Percentiles rank a stretch among this genome's conserved stretches.
Conservation (phyloP, 2,113 vertebrate species). For the Siniperca knerii region DNA sequence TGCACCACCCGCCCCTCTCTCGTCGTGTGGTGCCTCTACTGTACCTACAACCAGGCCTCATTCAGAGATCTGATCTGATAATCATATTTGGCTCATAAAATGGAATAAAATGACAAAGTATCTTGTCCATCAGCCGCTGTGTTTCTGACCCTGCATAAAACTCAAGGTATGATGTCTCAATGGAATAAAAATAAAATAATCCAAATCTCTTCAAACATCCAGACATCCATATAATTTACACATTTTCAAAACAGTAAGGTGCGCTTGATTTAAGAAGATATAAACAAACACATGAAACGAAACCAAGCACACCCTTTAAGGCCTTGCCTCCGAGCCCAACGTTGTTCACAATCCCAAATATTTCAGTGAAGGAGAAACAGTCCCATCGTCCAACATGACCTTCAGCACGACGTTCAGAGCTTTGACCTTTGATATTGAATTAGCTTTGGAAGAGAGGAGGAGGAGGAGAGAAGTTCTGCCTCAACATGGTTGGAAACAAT, state of each 20-base stretch:
- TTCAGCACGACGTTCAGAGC: not conserved
- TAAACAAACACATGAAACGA: not conserved
- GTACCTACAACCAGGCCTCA: not conserved
- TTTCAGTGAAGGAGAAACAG: not conserved
- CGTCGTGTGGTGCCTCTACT: too few species aligned
- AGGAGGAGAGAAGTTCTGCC: not conserved
- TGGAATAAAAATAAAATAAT: not conserved
- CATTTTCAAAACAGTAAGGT: slow-evolving; percentile 10
- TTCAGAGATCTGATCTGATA: not conserved
- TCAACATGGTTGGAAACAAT: not conserved
- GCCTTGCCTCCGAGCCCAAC: not conserved
- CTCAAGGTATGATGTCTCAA: slow-evolving; percentile 11
- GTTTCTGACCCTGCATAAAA: not conserved
- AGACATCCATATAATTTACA: slow-evolving; percentile 3
- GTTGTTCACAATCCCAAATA: not conserved
- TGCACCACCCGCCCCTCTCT: too few species aligned
- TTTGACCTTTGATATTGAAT: slow-evolving; percentile 1
- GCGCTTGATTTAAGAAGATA: slow-evolving; percentile 3
- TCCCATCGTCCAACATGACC: slow-evolving; percentile 5
- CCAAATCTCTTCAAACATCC: slow-evolving; percentile 9
- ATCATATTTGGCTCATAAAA: slow-evolving; percentile 1
- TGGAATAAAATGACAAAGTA: not conserved
- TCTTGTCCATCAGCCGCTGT: not conserved
- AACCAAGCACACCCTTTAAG: not conserved
- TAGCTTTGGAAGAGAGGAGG: not conserved